Conservation (phyloP, 2,113 vertebrate species). For the Stigmatopora nigra region DNA sequence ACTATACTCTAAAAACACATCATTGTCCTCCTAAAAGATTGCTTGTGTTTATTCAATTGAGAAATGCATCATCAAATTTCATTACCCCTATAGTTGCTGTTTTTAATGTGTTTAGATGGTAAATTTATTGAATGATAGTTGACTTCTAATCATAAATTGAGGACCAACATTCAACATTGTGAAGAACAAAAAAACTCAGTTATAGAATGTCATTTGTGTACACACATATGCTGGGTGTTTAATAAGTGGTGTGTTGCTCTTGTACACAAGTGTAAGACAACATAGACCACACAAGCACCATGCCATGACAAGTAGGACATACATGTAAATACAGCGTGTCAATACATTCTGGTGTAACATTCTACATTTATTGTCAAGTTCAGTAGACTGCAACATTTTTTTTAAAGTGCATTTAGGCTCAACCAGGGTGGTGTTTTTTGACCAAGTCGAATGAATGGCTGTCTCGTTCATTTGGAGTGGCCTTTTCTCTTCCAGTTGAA, state of each 20-base stretch:
- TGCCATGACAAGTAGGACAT: constrained; percentile 3
- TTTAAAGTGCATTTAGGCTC: constrained; percentile 24
- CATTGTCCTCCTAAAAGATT: background rate
- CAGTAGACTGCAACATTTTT: background rate
- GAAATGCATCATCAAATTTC: constrained; percentile 1
- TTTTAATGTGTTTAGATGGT: constrained; percentile 11
- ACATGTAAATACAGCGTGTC: constrained; percentile 26
- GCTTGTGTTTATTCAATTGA: background rate
- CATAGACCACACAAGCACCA: background rate
- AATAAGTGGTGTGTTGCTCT: background rate
- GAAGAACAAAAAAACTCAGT: background rate
- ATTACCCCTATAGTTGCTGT: background rate
- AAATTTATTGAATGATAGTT: constrained; percentile 6
- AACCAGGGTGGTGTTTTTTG: background rate
- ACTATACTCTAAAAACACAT: background rate
- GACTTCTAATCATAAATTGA: background rate
- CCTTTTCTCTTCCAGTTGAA: background rate
- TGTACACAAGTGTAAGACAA: background rate
- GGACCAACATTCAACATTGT: constrained; percentile 17
- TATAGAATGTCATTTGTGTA: constrained; percentile 2
- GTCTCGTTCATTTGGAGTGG: background rate
- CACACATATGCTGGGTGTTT: constrained; percentile 5
- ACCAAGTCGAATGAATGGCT: constrained; percentile 11
- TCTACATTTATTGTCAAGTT: constrained; percentile 8
- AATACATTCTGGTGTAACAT: constrained; percentile 22